Evolutionary conservation across 2,888 invertebrate species (phyloP), one percentile per base, ranked within the genome.

Genomic region (Archaeoteleia sp.): DNA sequence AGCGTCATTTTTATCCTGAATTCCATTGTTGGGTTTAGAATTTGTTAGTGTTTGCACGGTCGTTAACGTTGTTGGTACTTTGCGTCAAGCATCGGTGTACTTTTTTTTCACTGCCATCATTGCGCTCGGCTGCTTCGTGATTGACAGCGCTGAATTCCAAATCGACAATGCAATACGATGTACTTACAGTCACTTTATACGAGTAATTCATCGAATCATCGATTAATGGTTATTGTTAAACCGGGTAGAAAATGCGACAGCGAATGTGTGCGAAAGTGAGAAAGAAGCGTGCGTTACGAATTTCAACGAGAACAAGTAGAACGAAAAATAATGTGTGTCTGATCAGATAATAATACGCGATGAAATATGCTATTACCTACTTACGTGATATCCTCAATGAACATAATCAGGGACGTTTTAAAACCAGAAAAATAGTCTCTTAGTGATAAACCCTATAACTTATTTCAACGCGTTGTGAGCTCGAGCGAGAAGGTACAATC

Each of bases 121-220:
- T 42, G 48, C 67, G 75, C 78, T 76, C 75, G 79, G 70, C 74
- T 74, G 75, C 72, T 75, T 72, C 67, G 72, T 73, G 67, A 73
- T 71, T 58, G 75, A 73, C 70, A 76, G 71, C 74, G 79, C 75
- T 78, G 75, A 77, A 83, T 82, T 82, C 80, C 81, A 82, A 82
- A 84, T 79, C 78, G 72, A 78, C 78, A 82, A 82, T 84, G 83
- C 82, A 83, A 83, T 82, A 84, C 75, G 71, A 82, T 84, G 83
- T 84, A 84, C 79, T 68, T 68, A 77, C 73, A 73, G 76, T 78
- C 75, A 76, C 73, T 76, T 74, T 74, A 74, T 69, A 74, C 71
- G 69, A 67, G 70, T 70, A 72, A 78, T 71, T 72, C 73, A 71
- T 73, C 70, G 68, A 72, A 70, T 70, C 70, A 71, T 74, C 71